phyloP scores from a whole-genome alignment of 2,797 vertebrate genomes.

The Gephyroberyx darwinii region DNA sequence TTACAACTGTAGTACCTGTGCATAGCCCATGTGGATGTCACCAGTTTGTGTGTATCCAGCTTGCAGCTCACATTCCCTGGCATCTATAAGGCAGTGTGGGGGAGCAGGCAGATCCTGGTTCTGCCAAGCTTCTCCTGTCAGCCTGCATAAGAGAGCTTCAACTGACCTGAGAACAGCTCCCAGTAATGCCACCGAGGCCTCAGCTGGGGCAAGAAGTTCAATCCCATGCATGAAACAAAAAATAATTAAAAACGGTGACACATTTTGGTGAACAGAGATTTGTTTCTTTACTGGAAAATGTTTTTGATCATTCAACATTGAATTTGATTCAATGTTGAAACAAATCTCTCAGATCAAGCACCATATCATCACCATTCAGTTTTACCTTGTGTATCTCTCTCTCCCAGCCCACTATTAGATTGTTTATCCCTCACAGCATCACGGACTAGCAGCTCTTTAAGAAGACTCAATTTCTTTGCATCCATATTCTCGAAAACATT shows the following conservation, averaged over 20 bases:
- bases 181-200: constrained; percentile 67
- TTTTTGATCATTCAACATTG: neutral
- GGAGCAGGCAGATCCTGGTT: constrained; percentile 60
- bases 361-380: constrained; percentile 3
- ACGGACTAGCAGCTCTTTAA: constrained; percentile 73
- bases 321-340: neutral
- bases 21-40: constrained; percentile 52
- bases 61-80: constrained; percentile 67
- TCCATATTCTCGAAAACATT: constrained; percentile 83
- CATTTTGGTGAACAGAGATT: neutral
- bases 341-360: neutral
- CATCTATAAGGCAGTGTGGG: constrained; percentile 52
- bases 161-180: constrained; percentile 75
- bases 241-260: neutral
- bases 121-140: constrained; percentile 72
- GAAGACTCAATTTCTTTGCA: constrained; percentile 66
- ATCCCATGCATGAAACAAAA: constrained; percentile 14
- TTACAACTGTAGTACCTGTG: constrained; percentile 49
- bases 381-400: constrained; percentile 63
- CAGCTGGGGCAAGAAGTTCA: constrained; percentile 49
- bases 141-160: constrained; percentile 73
- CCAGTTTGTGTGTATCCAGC: constrained; percentile 46
- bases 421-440: constrained; percentile 56
- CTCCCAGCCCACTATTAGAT: constrained; percentile 23
- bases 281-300: neutral